A percentile compares a stretch with the other conserved stretches of the same genome.
Evolutionary conservation across 1,140 invertebrate genomes (phyloP).

Genomic region (Drosophila pseudoananassae): DNA sequence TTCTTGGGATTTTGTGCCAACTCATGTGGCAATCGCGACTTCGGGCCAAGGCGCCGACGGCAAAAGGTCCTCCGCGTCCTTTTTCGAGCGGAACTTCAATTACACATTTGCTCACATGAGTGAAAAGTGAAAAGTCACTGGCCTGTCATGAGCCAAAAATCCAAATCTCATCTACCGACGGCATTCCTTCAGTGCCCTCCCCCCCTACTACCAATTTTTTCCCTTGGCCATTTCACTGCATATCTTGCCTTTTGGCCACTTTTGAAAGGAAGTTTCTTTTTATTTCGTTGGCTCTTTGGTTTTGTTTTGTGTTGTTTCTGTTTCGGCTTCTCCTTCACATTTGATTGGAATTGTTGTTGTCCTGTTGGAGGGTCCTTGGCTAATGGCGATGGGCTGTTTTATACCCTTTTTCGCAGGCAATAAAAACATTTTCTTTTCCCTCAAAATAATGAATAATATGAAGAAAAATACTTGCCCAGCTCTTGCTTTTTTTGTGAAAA

Average conservation of each 20-base stretch:
- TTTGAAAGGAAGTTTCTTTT: slow-evolving; percentile 45
- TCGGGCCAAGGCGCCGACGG: slow-evolving; percentile 40
- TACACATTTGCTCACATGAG: slow-evolving; percentile 65
- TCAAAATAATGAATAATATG: slow-evolving; percentile 80
- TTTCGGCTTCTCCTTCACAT: slow-evolving; percentile 49
- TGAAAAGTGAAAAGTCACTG: slow-evolving; percentile 71
- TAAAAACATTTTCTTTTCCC: slow-evolving; percentile 78
- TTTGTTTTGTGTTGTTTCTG: neutral
- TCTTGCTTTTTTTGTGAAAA: slow-evolving; percentile 26
- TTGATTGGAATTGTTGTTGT: slow-evolving; percentile 53
- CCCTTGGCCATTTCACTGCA: slow-evolving; percentile 5
- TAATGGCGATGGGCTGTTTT: slow-evolving; percentile 70
- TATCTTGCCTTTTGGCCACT: slow-evolving; percentile 51
- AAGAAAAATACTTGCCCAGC: slow-evolving; percentile 75
- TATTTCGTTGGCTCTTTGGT: neutral
- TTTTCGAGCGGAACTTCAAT: slow-evolving; percentile 58
- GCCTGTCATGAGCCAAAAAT: slow-evolving; percentile 61
- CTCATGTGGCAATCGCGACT: slow-evolving; percentile 50
- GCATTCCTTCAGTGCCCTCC: slow-evolving; percentile 26
- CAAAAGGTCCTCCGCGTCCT: slow-evolving; percentile 30
- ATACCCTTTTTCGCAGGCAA: slow-evolving; percentile 80
- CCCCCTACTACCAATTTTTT: neutral
- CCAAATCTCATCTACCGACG: slow-evolving; percentile 62
- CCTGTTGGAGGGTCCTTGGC: slow-evolving; percentile 32
- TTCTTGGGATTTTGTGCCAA: slow-evolving; percentile 47